Conservation (phyloP, 1,140 invertebrate species). For the Belonocnema kinseyi region DNA sequence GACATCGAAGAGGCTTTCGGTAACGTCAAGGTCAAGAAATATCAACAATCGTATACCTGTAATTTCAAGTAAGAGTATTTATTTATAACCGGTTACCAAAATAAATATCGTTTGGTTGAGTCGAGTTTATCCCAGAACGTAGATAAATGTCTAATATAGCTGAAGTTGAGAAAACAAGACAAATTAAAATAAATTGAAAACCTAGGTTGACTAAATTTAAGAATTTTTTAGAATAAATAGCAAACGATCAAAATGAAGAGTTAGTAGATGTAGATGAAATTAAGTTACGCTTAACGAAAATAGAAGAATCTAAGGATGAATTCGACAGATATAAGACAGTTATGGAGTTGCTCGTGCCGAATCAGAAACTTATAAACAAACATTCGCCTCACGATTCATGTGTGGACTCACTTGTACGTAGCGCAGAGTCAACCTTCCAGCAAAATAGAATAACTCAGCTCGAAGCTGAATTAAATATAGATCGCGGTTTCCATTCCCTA, state of each 20-base stretch:
- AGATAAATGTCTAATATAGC: not conserved
- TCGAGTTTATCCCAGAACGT: too few relatives aligned
- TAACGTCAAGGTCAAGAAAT: too few relatives aligned
- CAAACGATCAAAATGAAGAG: not conserved
- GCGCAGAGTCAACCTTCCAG: not conserved
- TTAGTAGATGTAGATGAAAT: conserved; percentile 23
- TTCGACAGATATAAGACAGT: conserved; percentile 33
- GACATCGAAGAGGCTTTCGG: too few relatives aligned
- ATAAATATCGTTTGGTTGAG: too few relatives aligned
- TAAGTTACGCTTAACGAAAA: conserved; percentile 35
- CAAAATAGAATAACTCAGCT: not conserved
- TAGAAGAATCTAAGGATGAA: conserved; percentile 20
- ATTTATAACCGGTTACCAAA: too few relatives aligned
- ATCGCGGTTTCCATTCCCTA: conserved; percentile 41
- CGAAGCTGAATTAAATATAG: not conserved
- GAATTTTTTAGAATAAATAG: not conserved
- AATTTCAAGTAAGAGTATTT: too few relatives aligned
- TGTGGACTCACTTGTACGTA: not conserved
- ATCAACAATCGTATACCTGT: too few relatives aligned
- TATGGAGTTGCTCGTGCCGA: conserved; percentile 12
- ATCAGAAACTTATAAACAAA: conserved; percentile 26
- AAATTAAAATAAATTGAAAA: not conserved
- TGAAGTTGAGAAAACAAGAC: not conserved
- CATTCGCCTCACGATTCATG: not conserved
- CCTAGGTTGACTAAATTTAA: not conserved